Evolutionary conservation across 2,113 vertebrate genomes (phyloP), one percentile per base, ranked within the genome.

Genomic region (Galeopterus variegatus): DNA sequence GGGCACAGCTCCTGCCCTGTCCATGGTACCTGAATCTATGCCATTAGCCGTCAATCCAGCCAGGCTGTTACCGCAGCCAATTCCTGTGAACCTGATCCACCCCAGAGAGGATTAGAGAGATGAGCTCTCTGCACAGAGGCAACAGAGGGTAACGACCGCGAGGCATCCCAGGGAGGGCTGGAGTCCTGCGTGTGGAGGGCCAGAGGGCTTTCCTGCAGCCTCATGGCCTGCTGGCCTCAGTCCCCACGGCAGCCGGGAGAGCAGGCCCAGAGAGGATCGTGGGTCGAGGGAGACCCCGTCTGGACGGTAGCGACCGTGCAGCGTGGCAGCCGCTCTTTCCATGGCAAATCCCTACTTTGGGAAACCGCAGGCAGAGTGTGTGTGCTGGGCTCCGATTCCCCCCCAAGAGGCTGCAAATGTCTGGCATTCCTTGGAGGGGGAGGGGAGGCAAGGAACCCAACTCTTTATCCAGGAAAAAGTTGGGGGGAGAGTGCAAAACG

Each of bases 31-130:
- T 12, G 95, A 93, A 84, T 92, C 96, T 60, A 98, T 98, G 87
- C 90, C 97, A 90, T 98, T 81, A 96, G 97, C 95, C 81, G 7
- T 97, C 96, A 81, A 94, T 89, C 36, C 97, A 94, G 96, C 95
- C 91, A 60, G 95, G 52, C 96, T 98, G 94, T 98, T 97, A 86
- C 96, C 97, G 98, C 81, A 89, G 97, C 98, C 98, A 98, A 88
- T 98, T 98, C 97, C 97, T 95, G 97, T 81, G 95, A 98, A 97
- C 97, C 93, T 97, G 94, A 98, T 98, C 98, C 94, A 91, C 97
- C 33, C 94, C 97, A 89, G 97, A 97, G 95, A 24, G 96, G 97
- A 97, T 97, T 96, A 97, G 99, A 98, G 98, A 98, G 98, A 88
- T 77, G 85, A 96, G 96, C 95, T 98, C 97, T 90, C 82, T 33